Evolutionary conservation across 2,797 vertebrate genomes (phyloP).

Genomic region (Rhinella marina): DNA sequence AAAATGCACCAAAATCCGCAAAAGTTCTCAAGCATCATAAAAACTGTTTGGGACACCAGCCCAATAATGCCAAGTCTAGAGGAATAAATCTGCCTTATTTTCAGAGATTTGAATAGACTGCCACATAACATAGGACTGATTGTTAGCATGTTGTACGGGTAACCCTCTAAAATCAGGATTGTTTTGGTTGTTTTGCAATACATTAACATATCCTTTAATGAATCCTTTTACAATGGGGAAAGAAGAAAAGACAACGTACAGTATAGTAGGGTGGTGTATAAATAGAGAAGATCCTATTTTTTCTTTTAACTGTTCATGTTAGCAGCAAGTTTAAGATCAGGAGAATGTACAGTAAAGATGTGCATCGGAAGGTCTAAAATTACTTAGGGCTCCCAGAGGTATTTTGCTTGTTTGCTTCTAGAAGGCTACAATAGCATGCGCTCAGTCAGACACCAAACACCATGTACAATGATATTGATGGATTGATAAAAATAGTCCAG

Average conservation of each 20-base stretch:
- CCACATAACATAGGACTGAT: background rate
- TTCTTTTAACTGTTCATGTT: conserved; percentile 10
- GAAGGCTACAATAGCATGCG: conserved; percentile 45
- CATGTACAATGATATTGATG: conserved; percentile 51
- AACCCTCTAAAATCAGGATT: background rate
- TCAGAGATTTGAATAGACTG: background rate
- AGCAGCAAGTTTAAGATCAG: conserved; percentile 25
- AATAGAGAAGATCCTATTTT: background rate
- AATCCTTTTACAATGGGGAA: background rate
- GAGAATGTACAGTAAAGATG: conserved; percentile 23
- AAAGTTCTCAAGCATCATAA: no score
- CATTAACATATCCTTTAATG: background rate
- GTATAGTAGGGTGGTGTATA: background rate
- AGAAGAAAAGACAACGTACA: no score
- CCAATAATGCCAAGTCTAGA: background rate
- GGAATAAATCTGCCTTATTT: background rate
- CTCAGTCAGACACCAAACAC: conserved; percentile 54
- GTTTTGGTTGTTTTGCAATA: background rate
- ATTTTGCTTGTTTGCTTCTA: conserved; percentile 51
- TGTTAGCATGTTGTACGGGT: background rate
- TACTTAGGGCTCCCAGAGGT: conserved; percentile 55
- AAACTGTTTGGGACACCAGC: no score
- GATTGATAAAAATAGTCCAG: conserved; percentile 57
- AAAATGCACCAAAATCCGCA: no score
- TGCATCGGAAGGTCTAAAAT: conserved; percentile 48